phyloP scores from a whole-genome alignment of 2,888 invertebrate species.

The Sphaerophoria rueppellii region DNA sequence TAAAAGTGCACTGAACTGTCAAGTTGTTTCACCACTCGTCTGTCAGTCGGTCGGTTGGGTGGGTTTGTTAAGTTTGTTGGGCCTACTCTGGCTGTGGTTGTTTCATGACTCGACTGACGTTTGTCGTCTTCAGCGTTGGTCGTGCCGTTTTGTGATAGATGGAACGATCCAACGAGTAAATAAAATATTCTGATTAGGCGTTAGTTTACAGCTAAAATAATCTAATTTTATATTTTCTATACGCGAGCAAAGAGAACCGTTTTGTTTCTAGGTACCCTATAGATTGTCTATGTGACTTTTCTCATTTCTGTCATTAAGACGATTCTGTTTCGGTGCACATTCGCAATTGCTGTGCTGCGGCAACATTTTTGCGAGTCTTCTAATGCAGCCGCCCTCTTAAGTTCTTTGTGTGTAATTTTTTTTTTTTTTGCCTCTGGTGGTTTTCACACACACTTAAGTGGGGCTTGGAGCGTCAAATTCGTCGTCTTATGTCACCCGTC shows the following conservation, averaged over 20 bases:
- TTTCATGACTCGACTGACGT: not conserved
- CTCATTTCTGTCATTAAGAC: conserved; percentile 33
- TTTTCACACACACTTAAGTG: conserved; percentile 29
- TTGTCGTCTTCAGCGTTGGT: conserved; percentile 49
- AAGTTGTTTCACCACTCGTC: conserved; percentile 41
- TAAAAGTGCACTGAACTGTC: conserved; percentile 73
- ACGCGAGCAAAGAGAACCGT: conserved; percentile 48
- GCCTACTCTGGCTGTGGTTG: not conserved
- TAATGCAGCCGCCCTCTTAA: conserved; percentile 52
- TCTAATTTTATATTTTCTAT: conserved; percentile 69
- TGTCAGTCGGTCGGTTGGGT: conserved; percentile 29
- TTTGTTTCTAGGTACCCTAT: conserved; percentile 54
- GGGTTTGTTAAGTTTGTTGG: conserved; percentile 18
- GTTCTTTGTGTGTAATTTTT: conserved; percentile 42
- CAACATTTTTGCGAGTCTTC: conserved; percentile 27
- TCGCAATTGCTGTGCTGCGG: conserved; percentile 32
- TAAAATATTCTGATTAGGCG: conserved; percentile 73
- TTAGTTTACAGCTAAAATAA: conserved; percentile 73
- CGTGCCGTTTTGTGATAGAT: conserved; percentile 44
- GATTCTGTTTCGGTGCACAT: conserved; percentile 35
- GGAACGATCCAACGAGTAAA: conserved; percentile 51
- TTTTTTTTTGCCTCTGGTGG: conserved; percentile 26
- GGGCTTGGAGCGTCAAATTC: conserved; percentile 75
- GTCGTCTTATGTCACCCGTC: conserved; percentile 77
- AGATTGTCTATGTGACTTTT: conserved; percentile 22